phyloP scores from a whole-genome alignment of 1,140 invertebrate genomes.

The honey bee (Apis mellifera) region DNA sequence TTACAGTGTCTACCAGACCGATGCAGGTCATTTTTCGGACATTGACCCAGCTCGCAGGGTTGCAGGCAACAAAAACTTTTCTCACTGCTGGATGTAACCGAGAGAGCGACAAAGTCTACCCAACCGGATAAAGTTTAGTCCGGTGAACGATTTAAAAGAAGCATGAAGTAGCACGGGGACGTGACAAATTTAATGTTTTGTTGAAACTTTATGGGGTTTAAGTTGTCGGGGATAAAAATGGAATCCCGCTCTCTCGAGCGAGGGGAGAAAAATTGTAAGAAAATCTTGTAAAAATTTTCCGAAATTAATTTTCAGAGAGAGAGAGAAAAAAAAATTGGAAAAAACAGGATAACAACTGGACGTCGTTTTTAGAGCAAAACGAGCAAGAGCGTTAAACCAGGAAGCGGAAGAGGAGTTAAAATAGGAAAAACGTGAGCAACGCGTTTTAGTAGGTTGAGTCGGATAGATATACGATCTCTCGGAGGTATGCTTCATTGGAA shows the following conservation, averaged over 20 bases:
- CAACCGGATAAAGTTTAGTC: conserved; percentile 44
- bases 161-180: no score
- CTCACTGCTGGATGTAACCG: conserved; percentile 4
- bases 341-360: no score
- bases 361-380: neutral
- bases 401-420: conserved; percentile 16
- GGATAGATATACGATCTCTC: conserved; percentile 47
- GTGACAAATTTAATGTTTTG: neutral
- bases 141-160: neutral
- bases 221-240: no score
- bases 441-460: neutral
- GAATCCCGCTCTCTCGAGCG: no score
- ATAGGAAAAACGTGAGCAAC: neutral
- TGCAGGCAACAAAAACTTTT: conserved; percentile 46
- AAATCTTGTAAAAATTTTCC: no score
- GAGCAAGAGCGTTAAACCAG: no score
- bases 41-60: conserved; percentile 30
- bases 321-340: neutral
- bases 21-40: conserved; percentile 63
- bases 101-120: conserved; percentile 35
- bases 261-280: no score
- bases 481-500: conserved; percentile 34
- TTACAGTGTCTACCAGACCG: neutral
- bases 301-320: no score
- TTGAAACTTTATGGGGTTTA: neutral